Evolutionary conservation across 2,888 invertebrate genomes (phyloP), one percentile per base, ranked within the genome.

Genomic region (Caenorhabditis sinica): DNA sequence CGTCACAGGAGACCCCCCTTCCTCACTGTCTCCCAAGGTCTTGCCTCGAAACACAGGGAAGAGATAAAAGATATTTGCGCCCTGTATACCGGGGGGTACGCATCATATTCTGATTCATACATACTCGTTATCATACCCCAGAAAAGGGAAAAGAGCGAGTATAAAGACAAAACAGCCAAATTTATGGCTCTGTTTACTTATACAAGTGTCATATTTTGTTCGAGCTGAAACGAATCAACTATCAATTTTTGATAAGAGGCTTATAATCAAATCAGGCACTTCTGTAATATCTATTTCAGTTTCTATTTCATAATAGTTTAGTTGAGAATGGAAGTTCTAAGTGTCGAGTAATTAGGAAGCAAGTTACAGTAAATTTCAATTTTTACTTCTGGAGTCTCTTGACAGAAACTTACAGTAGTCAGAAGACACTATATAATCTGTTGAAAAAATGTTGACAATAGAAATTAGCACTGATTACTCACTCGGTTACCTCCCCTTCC

Each of bases 101-200:
- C 79, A 72, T 80, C 72, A 80, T 80, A 80, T 80, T 80, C 80
- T 80, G 80, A 80, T 80, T 80, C 80, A 80, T 80, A 80, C 80
- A 66, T 72, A 80, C 72, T 80, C 80, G 80, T 80, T 80, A 80
- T 80, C 80, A 80, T 43, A 58, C 30, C 56, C 66, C 75, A 6
- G n/a, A 25, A 58, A 58, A 68, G 51, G 36, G 49, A 66, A 75
- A 56, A 28, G 28, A 23, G 40, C 17, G n/a, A 36, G 36, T n/a
- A 69, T 69, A 51, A 53, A 66, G 75, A 75, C 75, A 66, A 60
- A 68, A 68, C 68, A 60, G 60, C 60, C 69, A 77, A 45, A 58
- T 45, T 49, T 61, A 63, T 66, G 36, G 5, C 30, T 25, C 23
- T 71, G 43, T 71, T 79, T 79, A 65, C 53, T 61, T 77, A 25